Conservation (phyloP, 2,888 invertebrate species). For the Sepioteuthis lessoniana region DNA sequence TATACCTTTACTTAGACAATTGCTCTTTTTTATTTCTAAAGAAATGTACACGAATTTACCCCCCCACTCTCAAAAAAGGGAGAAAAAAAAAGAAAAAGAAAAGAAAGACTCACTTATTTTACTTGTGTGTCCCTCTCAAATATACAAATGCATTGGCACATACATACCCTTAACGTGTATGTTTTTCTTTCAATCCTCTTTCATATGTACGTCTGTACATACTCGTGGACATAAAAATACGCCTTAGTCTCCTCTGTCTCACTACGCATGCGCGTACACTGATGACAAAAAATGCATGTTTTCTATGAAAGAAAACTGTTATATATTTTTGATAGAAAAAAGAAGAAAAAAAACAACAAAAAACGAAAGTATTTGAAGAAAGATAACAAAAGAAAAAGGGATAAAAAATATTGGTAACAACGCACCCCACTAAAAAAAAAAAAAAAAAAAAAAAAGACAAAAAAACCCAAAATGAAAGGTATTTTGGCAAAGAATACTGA, state of each 20-base stretch:
- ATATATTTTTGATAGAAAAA: conserved; percentile 4
- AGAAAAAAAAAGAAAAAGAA: no score
- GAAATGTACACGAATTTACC: not conserved
- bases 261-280: not conserved
- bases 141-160: not conserved
- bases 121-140: no score
- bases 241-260: not conserved
- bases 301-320: not conserved
- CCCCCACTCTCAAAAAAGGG: no score
- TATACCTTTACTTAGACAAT: not conserved
- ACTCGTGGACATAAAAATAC: not conserved
- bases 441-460: not conserved
- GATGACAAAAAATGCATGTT: not conserved
- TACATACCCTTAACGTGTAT: not conserved
- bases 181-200: no score
- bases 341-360: no score
- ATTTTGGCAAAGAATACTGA: not conserved
- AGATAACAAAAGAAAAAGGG: not conserved
- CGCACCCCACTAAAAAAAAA: not conserved
- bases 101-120: no score
- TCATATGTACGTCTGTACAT: not conserved
- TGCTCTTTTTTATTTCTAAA: not conserved
- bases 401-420: no score
- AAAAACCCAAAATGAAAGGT: not conserved
- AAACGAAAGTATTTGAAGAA: no score